phyloP scores from a whole-genome alignment of 2,113 vertebrate genomes.

The Antennarius striatus region DNA sequence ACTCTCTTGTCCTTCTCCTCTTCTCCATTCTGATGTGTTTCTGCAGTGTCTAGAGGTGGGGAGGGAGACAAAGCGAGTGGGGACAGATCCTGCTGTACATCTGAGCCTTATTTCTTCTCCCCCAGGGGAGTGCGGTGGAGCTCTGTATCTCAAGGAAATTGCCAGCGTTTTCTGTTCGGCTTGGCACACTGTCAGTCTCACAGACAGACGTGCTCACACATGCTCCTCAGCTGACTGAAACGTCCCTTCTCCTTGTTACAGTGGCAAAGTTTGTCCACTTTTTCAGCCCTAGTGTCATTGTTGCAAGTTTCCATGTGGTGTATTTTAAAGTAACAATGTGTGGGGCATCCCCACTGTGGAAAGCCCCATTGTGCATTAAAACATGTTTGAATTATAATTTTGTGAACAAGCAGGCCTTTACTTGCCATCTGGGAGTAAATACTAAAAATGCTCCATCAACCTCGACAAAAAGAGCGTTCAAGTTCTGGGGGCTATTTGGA shows the following conservation, averaged over 20 bases:
- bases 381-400: constrained; percentile 9
- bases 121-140: constrained; percentile 79
- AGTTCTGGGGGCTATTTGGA: no score
- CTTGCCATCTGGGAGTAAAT: neutral
- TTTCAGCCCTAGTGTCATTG: constrained; percentile 12
- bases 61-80: constrained; percentile 32
- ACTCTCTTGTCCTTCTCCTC: constrained; percentile 50
- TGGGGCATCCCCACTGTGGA: constrained; percentile 1
- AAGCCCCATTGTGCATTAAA: constrained; percentile 16
- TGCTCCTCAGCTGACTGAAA: constrained; percentile 44
- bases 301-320: neutral
- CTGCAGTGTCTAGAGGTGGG: constrained; percentile 47
- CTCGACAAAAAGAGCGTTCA: no score
- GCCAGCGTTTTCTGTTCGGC: constrained; percentile 78
- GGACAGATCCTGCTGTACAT: constrained; percentile 79
- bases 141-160: constrained; percentile 82
- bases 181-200: constrained; percentile 81
- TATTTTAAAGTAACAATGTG: constrained; percentile 4
- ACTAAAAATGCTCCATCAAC: no score
- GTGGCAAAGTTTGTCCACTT: constrained; percentile 55
- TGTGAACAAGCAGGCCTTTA: constrained; percentile 1
- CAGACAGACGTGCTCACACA: constrained; percentile 13
- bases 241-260: constrained; percentile 34
- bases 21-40: constrained; percentile 55
- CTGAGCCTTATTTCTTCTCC: constrained; percentile 85